phyloP scores from a whole-genome alignment of 64 coral and sea anemone species.

The Dendronephthya gigantea region DNA sequence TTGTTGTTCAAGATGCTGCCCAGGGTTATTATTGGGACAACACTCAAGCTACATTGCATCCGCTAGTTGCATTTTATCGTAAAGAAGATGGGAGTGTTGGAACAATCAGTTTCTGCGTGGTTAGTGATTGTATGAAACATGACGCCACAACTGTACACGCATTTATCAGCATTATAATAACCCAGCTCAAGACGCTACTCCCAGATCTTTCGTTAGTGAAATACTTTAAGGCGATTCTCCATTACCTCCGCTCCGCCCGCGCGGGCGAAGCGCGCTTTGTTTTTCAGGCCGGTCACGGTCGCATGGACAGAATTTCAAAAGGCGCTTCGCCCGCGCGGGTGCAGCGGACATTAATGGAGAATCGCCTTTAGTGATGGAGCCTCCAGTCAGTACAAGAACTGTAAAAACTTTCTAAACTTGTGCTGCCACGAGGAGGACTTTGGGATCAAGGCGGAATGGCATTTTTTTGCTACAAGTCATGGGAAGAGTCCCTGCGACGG shows the following conservation, averaged over 20 bases:
- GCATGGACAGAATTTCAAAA: too few relatives aligned
- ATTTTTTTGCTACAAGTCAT: not conserved
- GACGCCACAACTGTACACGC: not conserved
- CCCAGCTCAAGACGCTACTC: too few relatives aligned
- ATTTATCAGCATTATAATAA: too few relatives aligned
- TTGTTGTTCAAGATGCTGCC: conserved; percentile 34
- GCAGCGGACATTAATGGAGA: too few relatives aligned
- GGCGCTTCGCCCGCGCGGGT: too few relatives aligned
- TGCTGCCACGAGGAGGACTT: not conserved
- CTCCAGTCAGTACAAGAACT: not conserved
- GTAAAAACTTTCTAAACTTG: not conserved
- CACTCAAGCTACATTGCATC: conserved; percentile 34
- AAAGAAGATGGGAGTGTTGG: not conserved
- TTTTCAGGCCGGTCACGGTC: too few relatives aligned
- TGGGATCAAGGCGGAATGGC: not conserved
- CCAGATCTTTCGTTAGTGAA: too few relatives aligned
- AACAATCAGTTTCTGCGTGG: conserved; percentile 3
- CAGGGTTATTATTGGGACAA: conserved; percentile 28
- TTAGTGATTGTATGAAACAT: conserved; percentile 25
- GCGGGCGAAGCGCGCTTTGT: too few relatives aligned
- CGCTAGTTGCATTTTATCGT: conserved; percentile 16
- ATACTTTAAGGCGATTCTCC: too few relatives aligned
- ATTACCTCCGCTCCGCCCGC: too few relatives aligned
- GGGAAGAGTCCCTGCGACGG: not conserved
- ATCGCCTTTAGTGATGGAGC: not conserved